Evolutionary conservation across 2,797 vertebrate species (phyloP).

Genomic region (Amphiprion clarkii): DNA sequence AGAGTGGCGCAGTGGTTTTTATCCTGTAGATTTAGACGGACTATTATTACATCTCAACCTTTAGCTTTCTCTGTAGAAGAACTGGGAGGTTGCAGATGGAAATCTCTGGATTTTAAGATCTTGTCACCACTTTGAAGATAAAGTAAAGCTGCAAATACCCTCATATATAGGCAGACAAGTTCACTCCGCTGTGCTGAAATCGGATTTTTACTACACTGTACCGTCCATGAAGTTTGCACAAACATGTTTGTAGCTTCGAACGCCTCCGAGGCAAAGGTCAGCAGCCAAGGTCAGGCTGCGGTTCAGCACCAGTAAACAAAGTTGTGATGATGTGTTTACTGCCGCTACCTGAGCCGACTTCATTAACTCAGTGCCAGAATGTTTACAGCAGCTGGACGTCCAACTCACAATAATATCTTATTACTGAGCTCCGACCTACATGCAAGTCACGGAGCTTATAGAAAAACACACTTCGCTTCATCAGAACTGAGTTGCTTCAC

Average conservation of each 20-base stretch:
- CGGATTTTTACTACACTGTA: conserved; percentile 1
- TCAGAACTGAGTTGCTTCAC: neutral
- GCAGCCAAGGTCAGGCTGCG: conserved; percentile 32
- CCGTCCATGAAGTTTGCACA: neutral
- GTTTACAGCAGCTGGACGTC: conserved; percentile 14
- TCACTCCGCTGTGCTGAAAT: neutral
- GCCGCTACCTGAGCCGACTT: conserved; percentile 35
- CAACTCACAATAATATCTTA: neutral
- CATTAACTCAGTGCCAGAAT: neutral
- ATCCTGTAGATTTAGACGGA: conserved; percentile 5
- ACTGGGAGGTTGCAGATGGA: neutral
- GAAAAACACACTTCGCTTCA: neutral
- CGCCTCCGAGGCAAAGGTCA: conserved; percentile 46
- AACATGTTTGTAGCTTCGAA: conserved; percentile 15
- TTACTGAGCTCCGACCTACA: neutral
- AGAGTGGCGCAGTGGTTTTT: neutral
- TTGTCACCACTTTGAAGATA: conserved; percentile 24
- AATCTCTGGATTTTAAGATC: conserved; percentile 20
- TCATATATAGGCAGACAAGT: conserved; percentile 15
- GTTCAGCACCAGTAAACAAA: conserved; percentile 46
- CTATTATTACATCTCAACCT: neutral
- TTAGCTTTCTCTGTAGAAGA: neutral
- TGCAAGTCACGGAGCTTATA: neutral
- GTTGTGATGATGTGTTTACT: conserved; percentile 43
- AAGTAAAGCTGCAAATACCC: conserved; percentile 8